Evolutionary conservation across 1,140 invertebrate species (phyloP).

Genomic region (Mactra quadrangularis): DNA sequence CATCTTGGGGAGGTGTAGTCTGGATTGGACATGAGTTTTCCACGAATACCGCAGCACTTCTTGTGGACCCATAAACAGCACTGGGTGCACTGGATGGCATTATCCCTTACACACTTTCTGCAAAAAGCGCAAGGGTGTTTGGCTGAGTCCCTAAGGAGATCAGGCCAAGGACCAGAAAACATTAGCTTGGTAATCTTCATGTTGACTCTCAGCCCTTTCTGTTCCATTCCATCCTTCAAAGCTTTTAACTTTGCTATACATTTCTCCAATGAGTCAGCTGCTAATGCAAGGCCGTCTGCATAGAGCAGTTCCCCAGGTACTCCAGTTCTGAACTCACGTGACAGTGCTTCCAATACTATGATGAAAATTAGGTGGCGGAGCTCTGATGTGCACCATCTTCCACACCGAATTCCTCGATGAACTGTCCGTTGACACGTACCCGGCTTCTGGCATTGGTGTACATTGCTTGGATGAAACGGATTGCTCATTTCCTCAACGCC

Average conservation of each 20-base stretch:
- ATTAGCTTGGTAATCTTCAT: constrained; percentile 4
- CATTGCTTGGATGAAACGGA: constrained; percentile 13
- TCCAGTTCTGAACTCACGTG: background rate
- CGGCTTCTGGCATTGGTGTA: background rate
- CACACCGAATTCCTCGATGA: background rate
- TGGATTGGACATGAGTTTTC: background rate
- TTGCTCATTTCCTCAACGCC: constrained; percentile 8
- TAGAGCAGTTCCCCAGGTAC: constrained; percentile 20
- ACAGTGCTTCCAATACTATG: constrained; percentile 3
- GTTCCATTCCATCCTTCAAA: constrained; percentile 13
- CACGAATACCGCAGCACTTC: no score
- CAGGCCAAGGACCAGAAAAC: constrained; percentile 9
- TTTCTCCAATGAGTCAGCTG: background rate
- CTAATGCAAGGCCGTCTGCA: constrained; percentile 3
- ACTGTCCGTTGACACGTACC: background rate
- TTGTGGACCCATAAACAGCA: no score
- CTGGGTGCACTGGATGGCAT: constrained; percentile 19
- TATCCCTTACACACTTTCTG: background rate
- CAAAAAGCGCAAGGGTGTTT: constrained; percentile 21
- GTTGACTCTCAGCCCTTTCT: constrained; percentile 29
- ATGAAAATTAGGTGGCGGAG: constrained; percentile 24
- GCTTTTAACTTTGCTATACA: background rate
- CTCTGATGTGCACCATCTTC: constrained; percentile 29
- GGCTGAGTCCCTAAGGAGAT: background rate
- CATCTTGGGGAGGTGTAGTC: background rate